Conservation (phyloP, 2,113 vertebrate species). For the Pelodiscus sinensis region DNA sequence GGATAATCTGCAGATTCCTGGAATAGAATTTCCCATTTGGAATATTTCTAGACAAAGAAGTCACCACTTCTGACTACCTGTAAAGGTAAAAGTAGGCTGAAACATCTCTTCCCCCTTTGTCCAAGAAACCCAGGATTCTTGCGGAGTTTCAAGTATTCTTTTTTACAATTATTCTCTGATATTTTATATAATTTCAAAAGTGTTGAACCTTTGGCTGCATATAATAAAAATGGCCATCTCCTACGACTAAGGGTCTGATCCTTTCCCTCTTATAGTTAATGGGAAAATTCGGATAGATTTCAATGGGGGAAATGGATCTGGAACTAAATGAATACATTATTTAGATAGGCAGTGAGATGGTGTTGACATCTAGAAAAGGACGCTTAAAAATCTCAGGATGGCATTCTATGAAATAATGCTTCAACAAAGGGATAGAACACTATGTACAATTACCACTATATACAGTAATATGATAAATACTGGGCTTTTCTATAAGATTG, state of each 20-base stretch:
- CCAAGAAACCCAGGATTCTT: not conserved
- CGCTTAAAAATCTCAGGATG: not conserved
- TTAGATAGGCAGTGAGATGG: not conserved
- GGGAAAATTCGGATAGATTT: not conserved
- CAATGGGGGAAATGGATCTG: not conserved
- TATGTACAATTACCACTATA: too few relatives aligned
- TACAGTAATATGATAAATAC: too few relatives aligned
- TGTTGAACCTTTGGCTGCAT: not conserved
- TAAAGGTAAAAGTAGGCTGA: not conserved
- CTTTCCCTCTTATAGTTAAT: not conserved
- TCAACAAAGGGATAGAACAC: too few relatives aligned
- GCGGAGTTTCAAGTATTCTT: not conserved
- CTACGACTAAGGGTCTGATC: not conserved
- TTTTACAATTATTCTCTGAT: not conserved
- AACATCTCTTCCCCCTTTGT: not conserved
- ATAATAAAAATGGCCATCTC: not conserved
- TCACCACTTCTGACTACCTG: not conserved
- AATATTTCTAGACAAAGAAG: not conserved
- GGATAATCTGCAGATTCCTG: not conserved
- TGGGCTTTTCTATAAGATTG: too few relatives aligned
- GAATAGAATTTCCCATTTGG: not conserved
- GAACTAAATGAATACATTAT: not conserved
- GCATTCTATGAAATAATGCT: not conserved
- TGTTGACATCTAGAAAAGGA: not conserved
- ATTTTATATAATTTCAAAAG: not conserved